Conservation (phyloP, 1,140 invertebrate species). For the Drosophila arizonae region DNA sequence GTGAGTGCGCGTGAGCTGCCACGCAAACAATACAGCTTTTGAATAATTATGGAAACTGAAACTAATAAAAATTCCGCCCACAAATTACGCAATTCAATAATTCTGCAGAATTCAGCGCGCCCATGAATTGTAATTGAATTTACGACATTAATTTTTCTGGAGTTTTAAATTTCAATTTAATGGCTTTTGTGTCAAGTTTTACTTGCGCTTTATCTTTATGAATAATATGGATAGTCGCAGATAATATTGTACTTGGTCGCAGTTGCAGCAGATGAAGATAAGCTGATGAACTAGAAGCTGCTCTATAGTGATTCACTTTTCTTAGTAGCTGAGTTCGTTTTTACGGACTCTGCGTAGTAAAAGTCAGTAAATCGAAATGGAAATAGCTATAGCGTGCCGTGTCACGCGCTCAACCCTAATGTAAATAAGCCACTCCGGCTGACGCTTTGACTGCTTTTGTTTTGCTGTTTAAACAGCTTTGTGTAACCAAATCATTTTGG, state of each 20-base stretch:
- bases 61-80: slow-evolving; percentile 14
- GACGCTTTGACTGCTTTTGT: slow-evolving; percentile 5
- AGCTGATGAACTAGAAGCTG: too few species aligned
- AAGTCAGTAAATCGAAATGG: too few species aligned
- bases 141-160: background rate
- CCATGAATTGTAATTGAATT: slow-evolving; percentile 12
- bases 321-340: too few species aligned
- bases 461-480: slow-evolving; percentile 57
- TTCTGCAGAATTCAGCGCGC: slow-evolving; percentile 4
- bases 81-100: slow-evolving; percentile 11
- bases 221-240: too few species aligned
- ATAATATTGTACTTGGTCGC: too few species aligned
- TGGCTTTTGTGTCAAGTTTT: too few species aligned
- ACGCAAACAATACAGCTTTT: background rate
- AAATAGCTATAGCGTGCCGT: background rate
- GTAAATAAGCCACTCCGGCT: slow-evolving; percentile 4
- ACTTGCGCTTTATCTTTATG: too few species aligned
- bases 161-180: background rate
- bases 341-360: too few species aligned
- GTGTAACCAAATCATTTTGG: slow-evolving; percentile 51
- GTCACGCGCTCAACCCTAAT: slow-evolving; percentile 52
- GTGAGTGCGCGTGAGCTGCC: slow-evolving; percentile 11
- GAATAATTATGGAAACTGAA: slow-evolving; percentile 25
- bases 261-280: too few species aligned
- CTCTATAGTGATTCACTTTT: too few species aligned